These are phyloP conservation scores for Semibalanus balanoides DNA, from an alignment of 1,140 invertebrate species.

Conservation along the genomic window DNA sequence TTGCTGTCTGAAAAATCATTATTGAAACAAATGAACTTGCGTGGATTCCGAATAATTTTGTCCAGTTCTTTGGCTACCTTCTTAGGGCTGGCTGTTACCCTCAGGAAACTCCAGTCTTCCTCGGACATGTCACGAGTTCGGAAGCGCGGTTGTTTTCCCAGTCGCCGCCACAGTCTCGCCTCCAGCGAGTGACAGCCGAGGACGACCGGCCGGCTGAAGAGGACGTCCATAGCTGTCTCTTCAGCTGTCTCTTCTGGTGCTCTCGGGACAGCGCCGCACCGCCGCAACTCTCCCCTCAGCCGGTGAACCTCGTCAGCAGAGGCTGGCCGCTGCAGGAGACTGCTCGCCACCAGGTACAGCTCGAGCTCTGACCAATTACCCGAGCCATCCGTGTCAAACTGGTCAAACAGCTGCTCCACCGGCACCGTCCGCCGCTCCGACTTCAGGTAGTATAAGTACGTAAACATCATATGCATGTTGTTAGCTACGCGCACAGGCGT, in stretches of 20 bases:
- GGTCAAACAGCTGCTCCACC: slow-evolving; percentile 50
- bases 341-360: slow-evolving; percentile 55
- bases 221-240: not conserved
- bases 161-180: not conserved
- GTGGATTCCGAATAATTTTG: slow-evolving; percentile 50
- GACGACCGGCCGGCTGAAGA: not conserved
- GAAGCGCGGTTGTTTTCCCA: not conserved
- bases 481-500: slow-evolving; percentile 48
- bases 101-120: slow-evolving; percentile 49
- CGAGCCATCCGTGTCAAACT: slow-evolving; percentile 60
- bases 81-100: slow-evolving; percentile 59
- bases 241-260: not conserved
- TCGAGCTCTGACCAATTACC: slow-evolving; percentile 64
- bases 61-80: slow-evolving; percentile 53
- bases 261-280: not conserved
- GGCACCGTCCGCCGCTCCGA: slow-evolving; percentile 41
- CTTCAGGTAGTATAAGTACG: slow-evolving; percentile 64
- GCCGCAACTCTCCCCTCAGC: not conserved
- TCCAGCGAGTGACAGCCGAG: not conserved
- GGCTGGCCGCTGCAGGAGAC: slow-evolving; percentile 16
- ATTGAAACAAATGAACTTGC: slow-evolving; percentile 76
- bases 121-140: slow-evolving; percentile 11
- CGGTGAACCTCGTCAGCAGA: not conserved
- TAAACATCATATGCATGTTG: slow-evolving; percentile 69
- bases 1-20: slow-evolving; percentile 53